Evolutionary conservation across 1,140 invertebrate genomes (phyloP), one percentile per base, ranked within the genome.

Genomic region (Cotesia typhae): DNA sequence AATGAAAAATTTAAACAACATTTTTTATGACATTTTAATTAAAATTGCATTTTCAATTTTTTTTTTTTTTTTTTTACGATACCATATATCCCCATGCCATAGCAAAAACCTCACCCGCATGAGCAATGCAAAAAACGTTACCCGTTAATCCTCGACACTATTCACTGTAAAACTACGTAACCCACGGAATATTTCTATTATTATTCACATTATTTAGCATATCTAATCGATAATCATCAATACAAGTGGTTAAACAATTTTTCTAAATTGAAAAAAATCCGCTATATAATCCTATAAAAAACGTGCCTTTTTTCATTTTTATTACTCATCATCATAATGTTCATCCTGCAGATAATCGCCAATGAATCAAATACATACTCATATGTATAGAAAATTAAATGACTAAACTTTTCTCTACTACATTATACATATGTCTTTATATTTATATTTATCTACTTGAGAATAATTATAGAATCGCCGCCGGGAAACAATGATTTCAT

Each of bases 401-500:
- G 41, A 47, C 41, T 47, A 47, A 47, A 47, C 41, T 47, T 47
- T 47, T 47, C 41, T 47, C 41, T 47, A 47, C 5, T 47, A 47
- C 41, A 47, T 41, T 67, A 17, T 55, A 17, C 10, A n/a, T 69
- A 75, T 79, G 80, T 79, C 67, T 9, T 47, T 10, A 47, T 47
- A 47, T 47, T 9, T 47, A 47, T 47, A 47, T 47, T 9, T 47
- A 47, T 47, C 10, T 47, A 71, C 66, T 72, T 68, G 74, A 79
- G 80, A 83, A 75, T 82, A 81, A 83, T 74, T 78, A 68, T 63
- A 72, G 75, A 76, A 83, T 80, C 66, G 74, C 72, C 76, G 74
- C 76, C 74, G 71, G 70, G 78, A 78, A 77, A 81, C 77, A 74
- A 77, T 79, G 78, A 80, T 82, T 83, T 83, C 82, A 79, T 76